A percentile compares a stretch with the other conserved stretches of the same genome.
Conservation (phyloP, 1,140 invertebrate genomes). For the Neocloeon triangulifer region DNA sequence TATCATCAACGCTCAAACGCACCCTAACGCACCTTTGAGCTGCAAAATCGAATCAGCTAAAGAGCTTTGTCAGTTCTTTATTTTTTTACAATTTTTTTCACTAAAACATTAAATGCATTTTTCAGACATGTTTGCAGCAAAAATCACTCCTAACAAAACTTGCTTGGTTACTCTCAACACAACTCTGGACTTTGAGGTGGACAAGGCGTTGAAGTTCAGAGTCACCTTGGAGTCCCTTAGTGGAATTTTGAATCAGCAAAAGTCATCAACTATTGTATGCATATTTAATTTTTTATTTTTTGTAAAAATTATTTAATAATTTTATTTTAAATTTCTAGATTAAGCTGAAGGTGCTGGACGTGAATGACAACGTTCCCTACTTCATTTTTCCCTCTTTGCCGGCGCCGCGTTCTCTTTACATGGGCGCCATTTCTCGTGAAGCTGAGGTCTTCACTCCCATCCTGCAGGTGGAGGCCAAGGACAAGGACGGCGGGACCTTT, state of each 20-base stretch:
- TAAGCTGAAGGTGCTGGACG: slow-evolving; percentile 58
- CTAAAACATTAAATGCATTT: slow-evolving; percentile 9
- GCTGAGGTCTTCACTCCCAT: slow-evolving; percentile 45
- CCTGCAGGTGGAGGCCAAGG: slow-evolving; percentile 53
- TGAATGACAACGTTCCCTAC: slow-evolving; percentile 66
- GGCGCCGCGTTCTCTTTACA: too few relatives aligned
- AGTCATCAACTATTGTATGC: slow-evolving; percentile 35
- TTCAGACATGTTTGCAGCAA: slow-evolving; percentile 44
- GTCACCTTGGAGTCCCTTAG: slow-evolving; percentile 49
- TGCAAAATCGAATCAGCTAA: slow-evolving; percentile 53
- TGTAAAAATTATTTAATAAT: too few relatives aligned
- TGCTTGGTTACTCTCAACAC: slow-evolving; percentile 47
- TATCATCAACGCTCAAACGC: slow-evolving; percentile 41
- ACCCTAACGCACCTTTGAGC: slow-evolving; percentile 34
- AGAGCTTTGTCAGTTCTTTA: slow-evolving; percentile 21
- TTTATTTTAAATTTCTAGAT: slow-evolving; percentile 21
- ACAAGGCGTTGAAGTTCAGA: slow-evolving; percentile 47
- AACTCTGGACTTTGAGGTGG: slow-evolving; percentile 50
- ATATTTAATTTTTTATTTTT: too few relatives aligned
- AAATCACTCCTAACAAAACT: slow-evolving; percentile 48
- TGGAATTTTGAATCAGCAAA: slow-evolving; percentile 46
- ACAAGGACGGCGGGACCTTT: slow-evolving; percentile 57
- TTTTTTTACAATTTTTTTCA: slow-evolving; percentile 1
- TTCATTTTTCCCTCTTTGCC: slow-evolving; percentile 58
- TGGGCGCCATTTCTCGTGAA: slow-evolving; percentile 42